These are phyloP conservation scores for Drosophila bipectinata DNA, from an alignment of 1,140 invertebrate genomes.

Conservation along the genomic window DNA sequence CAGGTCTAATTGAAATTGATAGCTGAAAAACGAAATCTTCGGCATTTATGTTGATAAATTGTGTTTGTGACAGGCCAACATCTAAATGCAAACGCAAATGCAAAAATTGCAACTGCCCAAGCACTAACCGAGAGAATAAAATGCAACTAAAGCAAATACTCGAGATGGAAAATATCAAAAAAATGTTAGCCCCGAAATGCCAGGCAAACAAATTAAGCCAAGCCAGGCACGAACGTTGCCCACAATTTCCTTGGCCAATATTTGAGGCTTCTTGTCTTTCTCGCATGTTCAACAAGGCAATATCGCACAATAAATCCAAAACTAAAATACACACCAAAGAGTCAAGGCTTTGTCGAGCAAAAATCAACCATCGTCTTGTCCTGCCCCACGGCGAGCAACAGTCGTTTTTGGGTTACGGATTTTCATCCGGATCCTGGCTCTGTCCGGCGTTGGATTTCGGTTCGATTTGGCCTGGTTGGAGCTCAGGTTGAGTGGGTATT, in stretches of 20 bases:
- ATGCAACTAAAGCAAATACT: conserved; percentile 68
- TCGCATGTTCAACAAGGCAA: conserved; percentile 47
- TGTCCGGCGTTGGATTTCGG: neutral
- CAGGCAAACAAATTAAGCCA: conserved; percentile 57
- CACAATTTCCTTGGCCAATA: conserved; percentile 61
- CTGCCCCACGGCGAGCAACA: conserved; percentile 27
- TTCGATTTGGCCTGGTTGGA: neutral
- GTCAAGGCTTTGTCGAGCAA: conserved; percentile 36
- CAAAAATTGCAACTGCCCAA: conserved; percentile 27
- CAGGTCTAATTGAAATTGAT: conserved; percentile 74
- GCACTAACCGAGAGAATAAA: conserved; percentile 50
- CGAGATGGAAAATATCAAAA: conserved; percentile 48
- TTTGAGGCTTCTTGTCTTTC: conserved; percentile 49
- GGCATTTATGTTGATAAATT: conserved; percentile 65
- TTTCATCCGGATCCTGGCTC: neutral
- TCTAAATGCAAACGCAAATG: conserved; percentile 27
- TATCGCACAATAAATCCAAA: conserved; percentile 74
- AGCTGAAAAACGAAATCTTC: conserved; percentile 36
- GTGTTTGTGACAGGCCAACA: conserved; percentile 32
- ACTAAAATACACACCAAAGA: conserved; percentile 60
- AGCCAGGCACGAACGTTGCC: conserved; percentile 30
- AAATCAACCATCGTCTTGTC: conserved; percentile 50
- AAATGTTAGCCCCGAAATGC: conserved; percentile 58
- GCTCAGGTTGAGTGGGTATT: conserved; percentile 36
- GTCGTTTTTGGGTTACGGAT: conserved; percentile 17